Evolutionary conservation across 35 echinoderm and acorn worm species (phyloP).

Genomic region (Ophiothrix spiculata): DNA sequence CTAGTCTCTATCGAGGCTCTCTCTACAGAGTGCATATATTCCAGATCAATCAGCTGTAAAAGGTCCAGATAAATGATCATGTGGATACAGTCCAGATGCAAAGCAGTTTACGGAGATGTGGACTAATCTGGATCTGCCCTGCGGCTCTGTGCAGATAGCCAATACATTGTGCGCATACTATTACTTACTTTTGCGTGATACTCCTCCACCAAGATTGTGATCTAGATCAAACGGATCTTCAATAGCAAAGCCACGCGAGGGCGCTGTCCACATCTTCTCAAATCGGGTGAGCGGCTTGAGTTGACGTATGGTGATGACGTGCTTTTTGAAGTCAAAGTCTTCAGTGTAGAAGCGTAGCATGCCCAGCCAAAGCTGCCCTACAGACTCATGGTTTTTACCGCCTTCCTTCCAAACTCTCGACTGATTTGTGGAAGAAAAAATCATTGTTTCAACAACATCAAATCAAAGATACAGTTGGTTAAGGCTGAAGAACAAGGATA

Average conservation of each 20-base stretch:
- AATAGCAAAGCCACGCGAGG: slow-evolving; percentile 61
- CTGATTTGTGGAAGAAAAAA: slow-evolving; percentile 44
- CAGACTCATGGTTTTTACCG: slow-evolving; percentile 46
- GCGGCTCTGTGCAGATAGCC: no score
- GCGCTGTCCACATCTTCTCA: slow-evolving; percentile 89
- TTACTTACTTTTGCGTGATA: slow-evolving; percentile 86
- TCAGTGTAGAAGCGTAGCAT: slow-evolving; percentile 94
- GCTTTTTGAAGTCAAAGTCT: slow-evolving; percentile 75
- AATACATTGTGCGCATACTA: no score
- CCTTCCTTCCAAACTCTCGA: slow-evolving; percentile 42
- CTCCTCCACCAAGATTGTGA: slow-evolving; percentile 85
- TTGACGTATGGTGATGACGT: slow-evolving; percentile 79
- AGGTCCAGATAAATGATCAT: no score
- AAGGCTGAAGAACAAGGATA: background rate
- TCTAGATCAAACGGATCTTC: slow-evolving; percentile 95
- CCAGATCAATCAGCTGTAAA: no score
- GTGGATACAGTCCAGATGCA: no score
- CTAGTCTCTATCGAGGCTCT: no score
- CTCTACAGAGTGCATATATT: no score
- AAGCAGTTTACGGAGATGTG: no score
- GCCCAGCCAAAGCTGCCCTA: slow-evolving; percentile 74
- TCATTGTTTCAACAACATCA: background rate
- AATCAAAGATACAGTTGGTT: slow-evolving; percentile 8
- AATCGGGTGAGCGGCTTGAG: slow-evolving; percentile 69
- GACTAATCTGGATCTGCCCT: no score